phyloP scores from a whole-genome alignment of 2,888 invertebrate genomes.

The Scaptomyza polygonia region DNA sequence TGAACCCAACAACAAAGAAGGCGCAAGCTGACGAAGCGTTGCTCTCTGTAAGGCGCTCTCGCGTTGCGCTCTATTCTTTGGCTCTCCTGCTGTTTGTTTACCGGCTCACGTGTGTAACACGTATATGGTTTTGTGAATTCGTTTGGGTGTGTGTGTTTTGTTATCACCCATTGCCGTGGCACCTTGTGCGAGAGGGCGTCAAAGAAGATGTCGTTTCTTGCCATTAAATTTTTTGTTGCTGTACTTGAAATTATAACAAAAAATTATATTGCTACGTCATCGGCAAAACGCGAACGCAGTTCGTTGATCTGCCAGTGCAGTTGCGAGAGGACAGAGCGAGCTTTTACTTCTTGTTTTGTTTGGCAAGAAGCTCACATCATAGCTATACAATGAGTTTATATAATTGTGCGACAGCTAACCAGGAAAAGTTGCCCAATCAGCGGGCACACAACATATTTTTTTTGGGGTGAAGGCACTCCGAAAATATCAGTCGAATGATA shows the following conservation, averaged over 20 bases:
- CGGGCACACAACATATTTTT: slow-evolving; percentile 34
- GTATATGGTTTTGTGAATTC: slow-evolving; percentile 9
- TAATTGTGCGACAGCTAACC: slow-evolving; percentile 40
- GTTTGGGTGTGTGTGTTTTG: slow-evolving; percentile 18
- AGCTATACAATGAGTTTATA: slow-evolving; percentile 6
- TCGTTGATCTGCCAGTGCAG: slow-evolving; percentile 64
- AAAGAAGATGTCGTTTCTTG: slow-evolving; percentile 25
- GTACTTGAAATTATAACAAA: slow-evolving; percentile 59
- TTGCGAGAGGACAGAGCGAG: slow-evolving; percentile 45
- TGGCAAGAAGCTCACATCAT: slow-evolving; percentile 55
- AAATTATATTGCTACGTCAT: slow-evolving; percentile 72
- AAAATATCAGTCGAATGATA: slow-evolving; percentile 77
- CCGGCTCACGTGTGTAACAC: slow-evolving; percentile 59
- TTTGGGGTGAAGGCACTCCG: slow-evolving; percentile 72
- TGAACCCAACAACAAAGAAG: slow-evolving; percentile 44
- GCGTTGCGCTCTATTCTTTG: slow-evolving; percentile 11
- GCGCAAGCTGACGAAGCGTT: slow-evolving; percentile 44
- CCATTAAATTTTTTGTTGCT: slow-evolving; percentile 16
- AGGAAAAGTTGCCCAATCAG: slow-evolving; percentile 60
- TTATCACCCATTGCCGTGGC: slow-evolving; percentile 65
- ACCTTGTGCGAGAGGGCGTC: slow-evolving; percentile 46
- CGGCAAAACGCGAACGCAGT: slow-evolving; percentile 68
- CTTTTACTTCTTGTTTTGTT: slow-evolving; percentile 57
- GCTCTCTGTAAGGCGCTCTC: slow-evolving; percentile 53
- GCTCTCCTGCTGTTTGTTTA: slow-evolving; percentile 58